phyloP scores from a whole-genome alignment of 2,888 invertebrate species.

The Andrena praecox region DNA sequence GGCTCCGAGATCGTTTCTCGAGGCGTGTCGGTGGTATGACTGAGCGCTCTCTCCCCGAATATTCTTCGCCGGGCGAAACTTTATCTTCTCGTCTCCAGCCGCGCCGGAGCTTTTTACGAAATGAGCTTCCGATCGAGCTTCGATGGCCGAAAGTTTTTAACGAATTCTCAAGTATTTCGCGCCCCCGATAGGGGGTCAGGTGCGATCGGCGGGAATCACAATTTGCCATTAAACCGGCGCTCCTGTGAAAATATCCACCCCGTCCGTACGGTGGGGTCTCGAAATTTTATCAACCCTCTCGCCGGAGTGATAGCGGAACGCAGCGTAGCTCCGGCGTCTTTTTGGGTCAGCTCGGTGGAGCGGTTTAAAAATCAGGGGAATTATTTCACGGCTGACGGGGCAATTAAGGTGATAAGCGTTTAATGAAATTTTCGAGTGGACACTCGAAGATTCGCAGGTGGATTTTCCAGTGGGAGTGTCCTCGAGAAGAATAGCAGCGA shows the following conservation, averaged over 20 bases:
- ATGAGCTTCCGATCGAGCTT: constrained; percentile 16
- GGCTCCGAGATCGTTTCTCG: not conserved
- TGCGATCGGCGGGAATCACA: constrained; percentile 8
- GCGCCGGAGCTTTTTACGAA: not conserved
- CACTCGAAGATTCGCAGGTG: constrained; percentile 28
- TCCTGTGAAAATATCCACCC: constrained; percentile 23
- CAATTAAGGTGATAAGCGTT: constrained; percentile 61
- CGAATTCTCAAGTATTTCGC: constrained; percentile 27
- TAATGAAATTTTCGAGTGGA: constrained; percentile 55
- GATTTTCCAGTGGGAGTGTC: constrained; percentile 17
- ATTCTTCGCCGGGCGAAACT: not conserved
- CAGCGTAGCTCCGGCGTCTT: constrained; percentile 13
- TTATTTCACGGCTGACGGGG: constrained; percentile 42
- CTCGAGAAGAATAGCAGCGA: constrained; percentile 6
- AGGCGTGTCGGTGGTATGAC: constrained; percentile 4
- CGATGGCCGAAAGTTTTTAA: constrained; percentile 36
- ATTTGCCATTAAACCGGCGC: constrained; percentile 40
- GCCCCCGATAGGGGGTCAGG: not conserved
- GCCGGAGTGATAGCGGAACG: constrained; percentile 1
- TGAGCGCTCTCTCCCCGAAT: not conserved
- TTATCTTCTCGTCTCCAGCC: not conserved
- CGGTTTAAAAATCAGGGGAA: constrained; percentile 58
- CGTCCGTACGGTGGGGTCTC: constrained; percentile 8
- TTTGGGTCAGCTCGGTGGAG: constrained; percentile 15
- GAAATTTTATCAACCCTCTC: constrained; percentile 33